These are phyloP conservation scores for Miniopterus natalensis DNA, from an alignment of 2,113 vertebrate species.

Conservation along the genomic window DNA sequence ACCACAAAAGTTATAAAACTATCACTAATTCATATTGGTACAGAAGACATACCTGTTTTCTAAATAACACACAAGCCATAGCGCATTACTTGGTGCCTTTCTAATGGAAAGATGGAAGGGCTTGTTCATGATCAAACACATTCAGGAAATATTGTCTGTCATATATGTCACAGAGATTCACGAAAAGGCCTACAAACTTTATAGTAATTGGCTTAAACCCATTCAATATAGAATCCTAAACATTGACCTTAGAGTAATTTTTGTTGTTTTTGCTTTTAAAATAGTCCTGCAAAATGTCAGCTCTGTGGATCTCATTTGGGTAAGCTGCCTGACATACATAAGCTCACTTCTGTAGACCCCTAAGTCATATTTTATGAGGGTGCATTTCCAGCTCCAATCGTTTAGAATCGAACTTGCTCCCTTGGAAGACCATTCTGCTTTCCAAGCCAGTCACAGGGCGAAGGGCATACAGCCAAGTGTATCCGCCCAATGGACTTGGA, in stretches of 20 bases:
- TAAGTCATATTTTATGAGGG: background rate
- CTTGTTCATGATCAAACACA: background rate
- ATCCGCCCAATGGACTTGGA: slow-evolving; percentile 9
- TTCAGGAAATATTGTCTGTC: background rate
- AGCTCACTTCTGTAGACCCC: background rate
- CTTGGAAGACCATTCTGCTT: background rate
- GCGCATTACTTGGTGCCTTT: background rate
- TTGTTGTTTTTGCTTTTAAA: background rate
- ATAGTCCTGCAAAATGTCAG: background rate
- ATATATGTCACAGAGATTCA: background rate
- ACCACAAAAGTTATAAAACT: background rate
- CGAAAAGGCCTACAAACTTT: background rate
- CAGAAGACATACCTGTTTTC: background rate
- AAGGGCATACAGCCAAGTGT: background rate
- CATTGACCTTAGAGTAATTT: background rate
- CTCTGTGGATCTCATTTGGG: background rate
- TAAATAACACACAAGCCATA: background rate
- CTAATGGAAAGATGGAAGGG: background rate
- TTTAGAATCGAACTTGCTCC: background rate
- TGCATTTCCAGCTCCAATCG: background rate
- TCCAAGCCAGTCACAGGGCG: background rate
- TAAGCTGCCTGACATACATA: background rate
- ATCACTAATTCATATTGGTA: background rate
- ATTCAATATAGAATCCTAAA: background rate
- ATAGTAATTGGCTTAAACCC: background rate